These are phyloP conservation scores for Eupeodes luniger DNA, from an alignment of 2,888 invertebrate genomes.

Conservation along the genomic window DNA sequence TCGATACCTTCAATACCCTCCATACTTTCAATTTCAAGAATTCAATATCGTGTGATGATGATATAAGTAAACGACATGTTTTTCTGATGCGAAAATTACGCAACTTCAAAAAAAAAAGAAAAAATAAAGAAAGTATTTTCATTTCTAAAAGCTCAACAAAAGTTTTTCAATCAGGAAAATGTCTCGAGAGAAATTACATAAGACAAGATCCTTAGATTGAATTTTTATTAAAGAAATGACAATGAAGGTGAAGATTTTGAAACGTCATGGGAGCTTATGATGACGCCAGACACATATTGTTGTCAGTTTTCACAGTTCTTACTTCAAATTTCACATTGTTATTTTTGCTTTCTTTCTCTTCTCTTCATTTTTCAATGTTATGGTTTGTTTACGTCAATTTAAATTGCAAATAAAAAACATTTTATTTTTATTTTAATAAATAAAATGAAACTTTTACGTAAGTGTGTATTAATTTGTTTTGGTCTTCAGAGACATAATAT, in stretches of 20 bases:
- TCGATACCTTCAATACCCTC: background rate
- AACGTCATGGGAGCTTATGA: background rate
- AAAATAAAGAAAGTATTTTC: background rate
- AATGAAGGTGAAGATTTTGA: background rate
- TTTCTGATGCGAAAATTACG: constrained; percentile 33
- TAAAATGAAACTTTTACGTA: background rate
- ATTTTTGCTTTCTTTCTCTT: background rate
- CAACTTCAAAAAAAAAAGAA: background rate
- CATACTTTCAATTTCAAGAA: constrained; percentile 15
- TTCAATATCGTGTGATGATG: constrained; percentile 18
- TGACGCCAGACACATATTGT: constrained; percentile 22
- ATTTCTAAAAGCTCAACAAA: background rate
- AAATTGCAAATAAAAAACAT: constrained; percentile 5
- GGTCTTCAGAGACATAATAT: background rate
- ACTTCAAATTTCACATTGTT: constrained; percentile 6
- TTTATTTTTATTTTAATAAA: background rate
- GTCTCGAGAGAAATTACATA: constrained; percentile 1
- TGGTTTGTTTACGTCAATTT: constrained; percentile 18
- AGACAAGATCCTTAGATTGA: constrained; percentile 6
- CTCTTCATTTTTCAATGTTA: background rate
- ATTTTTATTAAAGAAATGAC: background rate
- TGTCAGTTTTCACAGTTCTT: constrained; percentile 5
- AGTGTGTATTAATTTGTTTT: background rate
- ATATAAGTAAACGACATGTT: constrained; percentile 7
- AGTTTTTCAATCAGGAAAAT: constrained; percentile 20